Percentiles rank a stretch among this genome's conserved stretches.
Evolutionary conservation across 2,113 vertebrate species (phyloP).

Genomic region (Notothenia rossii): DNA sequence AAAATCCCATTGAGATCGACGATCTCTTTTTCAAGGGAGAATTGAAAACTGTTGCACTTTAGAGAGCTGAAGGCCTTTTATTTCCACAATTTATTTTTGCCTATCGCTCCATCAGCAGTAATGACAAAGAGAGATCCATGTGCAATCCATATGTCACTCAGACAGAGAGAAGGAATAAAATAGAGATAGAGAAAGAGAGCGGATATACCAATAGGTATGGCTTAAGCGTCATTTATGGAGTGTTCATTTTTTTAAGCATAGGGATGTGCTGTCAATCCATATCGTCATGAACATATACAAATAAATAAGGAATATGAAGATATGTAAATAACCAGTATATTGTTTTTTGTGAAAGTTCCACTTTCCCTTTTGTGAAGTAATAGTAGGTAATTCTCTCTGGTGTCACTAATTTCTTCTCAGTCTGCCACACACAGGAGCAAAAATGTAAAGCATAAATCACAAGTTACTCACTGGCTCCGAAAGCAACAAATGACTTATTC

Average conservation of each 20-base stretch:
- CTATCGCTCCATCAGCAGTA: constrained; percentile 9
- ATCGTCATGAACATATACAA: not conserved
- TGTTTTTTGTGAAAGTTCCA: not conserved
- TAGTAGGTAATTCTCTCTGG: not conserved
- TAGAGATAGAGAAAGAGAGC: not conserved
- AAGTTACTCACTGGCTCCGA: not conserved
- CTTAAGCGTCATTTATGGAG: too few relatives aligned
- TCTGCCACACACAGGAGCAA: not conserved
- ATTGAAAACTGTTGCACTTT: not conserved
- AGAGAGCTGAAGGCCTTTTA: constrained; percentile 39
- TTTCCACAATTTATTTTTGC: constrained; percentile 19
- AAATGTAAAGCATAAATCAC: not conserved
- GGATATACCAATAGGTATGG: too few relatives aligned
- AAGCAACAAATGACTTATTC: constrained; percentile 5
- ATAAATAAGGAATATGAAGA: not conserved
- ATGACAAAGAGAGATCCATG: constrained; percentile 35
- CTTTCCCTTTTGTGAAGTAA: too few relatives aligned
- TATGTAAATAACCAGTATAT: not conserved
- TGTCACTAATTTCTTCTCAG: not conserved
- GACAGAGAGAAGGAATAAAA: too few relatives aligned
- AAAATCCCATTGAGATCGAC: too few relatives aligned
- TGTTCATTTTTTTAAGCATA: not conserved
- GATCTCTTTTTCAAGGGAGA: too few relatives aligned
- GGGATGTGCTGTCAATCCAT: not conserved
- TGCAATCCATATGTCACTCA: constrained; percentile 11